Conservation (phyloP, 2,797 vertebrate genomes). For the Mionectes olivaceus region DNA sequence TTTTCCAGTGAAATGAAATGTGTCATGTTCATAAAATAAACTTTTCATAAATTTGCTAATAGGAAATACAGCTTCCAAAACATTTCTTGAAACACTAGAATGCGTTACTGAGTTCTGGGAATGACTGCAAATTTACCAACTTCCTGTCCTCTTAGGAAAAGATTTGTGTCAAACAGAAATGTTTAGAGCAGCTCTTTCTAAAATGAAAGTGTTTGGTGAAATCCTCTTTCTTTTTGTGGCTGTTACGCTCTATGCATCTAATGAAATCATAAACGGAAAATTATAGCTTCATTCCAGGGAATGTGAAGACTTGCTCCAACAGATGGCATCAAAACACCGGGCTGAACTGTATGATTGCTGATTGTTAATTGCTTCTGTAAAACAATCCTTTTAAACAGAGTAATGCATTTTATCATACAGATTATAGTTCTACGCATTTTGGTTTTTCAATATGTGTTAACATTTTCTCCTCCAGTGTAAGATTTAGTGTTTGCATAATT, state of each 20-base stretch:
- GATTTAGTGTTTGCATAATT: constrained; percentile 81
- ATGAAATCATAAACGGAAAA: constrained; percentile 85
- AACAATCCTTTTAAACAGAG: constrained; percentile 86
- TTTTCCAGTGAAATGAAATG: not conserved
- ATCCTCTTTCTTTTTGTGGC: constrained; percentile 72
- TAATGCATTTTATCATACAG: constrained; percentile 84
- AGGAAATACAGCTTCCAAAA: not conserved
- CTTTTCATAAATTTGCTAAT: not conserved
- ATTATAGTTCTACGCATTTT: constrained; percentile 81
- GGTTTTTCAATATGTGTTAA: constrained; percentile 81
- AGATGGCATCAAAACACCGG: constrained; percentile 92
- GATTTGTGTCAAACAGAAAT: constrained; percentile 47
- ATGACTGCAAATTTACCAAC: constrained; percentile 9
- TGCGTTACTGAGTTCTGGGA: not conserved
- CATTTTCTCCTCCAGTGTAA: constrained; percentile 81
- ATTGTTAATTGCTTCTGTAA: constrained; percentile 86
- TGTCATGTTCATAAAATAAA: not conserved
- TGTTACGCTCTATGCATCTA: constrained; percentile 73
- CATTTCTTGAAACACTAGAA: not conserved
- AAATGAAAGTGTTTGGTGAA: constrained; percentile 63
- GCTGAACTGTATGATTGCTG: constrained; percentile 83
- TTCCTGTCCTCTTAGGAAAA: constrained; percentile 24
- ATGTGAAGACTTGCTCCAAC: constrained; percentile 87
- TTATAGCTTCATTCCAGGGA: constrained; percentile 82
- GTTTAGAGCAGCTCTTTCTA: constrained; percentile 54